phyloP scores from a whole-genome alignment of 1,140 invertebrate genomes.

The Tetramorium alpestre region DNA sequence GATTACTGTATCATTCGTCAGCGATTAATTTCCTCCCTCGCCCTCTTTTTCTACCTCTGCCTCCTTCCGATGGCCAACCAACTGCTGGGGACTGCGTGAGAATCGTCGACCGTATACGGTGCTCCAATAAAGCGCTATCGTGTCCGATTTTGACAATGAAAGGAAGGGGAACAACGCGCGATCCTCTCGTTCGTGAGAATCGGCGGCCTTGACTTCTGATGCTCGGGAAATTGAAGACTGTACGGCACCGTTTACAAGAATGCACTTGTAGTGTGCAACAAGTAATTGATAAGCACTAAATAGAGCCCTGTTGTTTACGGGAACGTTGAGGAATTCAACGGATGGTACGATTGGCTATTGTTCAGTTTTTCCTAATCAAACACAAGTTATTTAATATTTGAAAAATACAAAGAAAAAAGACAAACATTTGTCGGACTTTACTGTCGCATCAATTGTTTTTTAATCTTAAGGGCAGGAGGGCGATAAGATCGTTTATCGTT shows the following conservation, averaged over 20 bases:
- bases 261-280: conserved; percentile 37
- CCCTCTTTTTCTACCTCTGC: conserved; percentile 6
- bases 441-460: neutral
- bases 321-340: neutral
- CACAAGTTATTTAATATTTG: neutral
- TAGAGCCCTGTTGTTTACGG: neutral
- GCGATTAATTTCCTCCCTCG: conserved; percentile 37
- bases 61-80: neutral
- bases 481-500: too few species aligned
- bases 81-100: conserved; percentile 27
- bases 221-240: conserved; percentile 52
- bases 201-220: conserved; percentile 52
- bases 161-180: neutral
- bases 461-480: neutral
- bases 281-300: neutral
- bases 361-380: neutral
- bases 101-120: conserved; percentile 4
- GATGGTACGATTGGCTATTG: neutral
- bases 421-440: neutral
- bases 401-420: neutral
- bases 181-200: conserved; percentile 54
- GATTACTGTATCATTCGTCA: conserved; percentile 45
- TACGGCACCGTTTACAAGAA: conserved; percentile 19
- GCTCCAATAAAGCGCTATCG: conserved; percentile 38
- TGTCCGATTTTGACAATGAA: neutral